Evolutionary conservation across 1,140 invertebrate species (phyloP), one percentile per base, ranked within the genome.

Genomic region (Eriocheir sinensis): DNA sequence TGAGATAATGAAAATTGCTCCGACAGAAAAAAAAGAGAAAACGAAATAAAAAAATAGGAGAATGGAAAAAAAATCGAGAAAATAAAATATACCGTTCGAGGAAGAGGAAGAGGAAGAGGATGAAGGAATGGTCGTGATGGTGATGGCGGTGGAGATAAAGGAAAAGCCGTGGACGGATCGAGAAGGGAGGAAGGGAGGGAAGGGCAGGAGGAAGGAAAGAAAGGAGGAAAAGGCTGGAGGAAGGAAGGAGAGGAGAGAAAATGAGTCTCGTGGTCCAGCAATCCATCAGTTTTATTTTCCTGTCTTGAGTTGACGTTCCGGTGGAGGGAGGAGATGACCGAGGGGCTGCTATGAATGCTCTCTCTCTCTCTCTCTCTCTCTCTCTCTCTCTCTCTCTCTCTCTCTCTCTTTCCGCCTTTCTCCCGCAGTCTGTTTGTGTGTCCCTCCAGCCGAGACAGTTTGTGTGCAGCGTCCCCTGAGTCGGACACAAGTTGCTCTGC

Each of bases 241-340:
- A 72, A 53, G 48, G 48, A 53, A 53, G 60, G 17, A n/a, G 60
- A 72, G 60, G 60, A 72, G 60, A 72, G 60, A 72, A 72, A 72
- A 72, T 72, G 60, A 72, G 60, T 72, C 48, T 53, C 21, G 21
- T 72, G n/a, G n/a, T n/a, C 60, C 27, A n/a, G 60, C 60, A n/a
- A 72, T 72, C 21, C 60, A 72, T 72, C 60, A 72, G n/a, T 72
- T 72, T 72, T 72, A 72, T 72, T 72, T 72, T 72, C 60, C 60
- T 72, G 12, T 53, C 60, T 72, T 72, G 60, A 72, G 60, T n/a
- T 72, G 60, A 72, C 60, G 60, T 72, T 72, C 60, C 60, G 60
- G 60, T n/a, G 17, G 17, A n/a, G 60, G 60, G 17, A 60, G 53
- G 53, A 72, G 17, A 72, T 72, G 9, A n/a, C n/a, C 60, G 27